Evolutionary conservation across 2,888 invertebrate genomes (phyloP).

Genomic region (Formica aserva): DNA sequence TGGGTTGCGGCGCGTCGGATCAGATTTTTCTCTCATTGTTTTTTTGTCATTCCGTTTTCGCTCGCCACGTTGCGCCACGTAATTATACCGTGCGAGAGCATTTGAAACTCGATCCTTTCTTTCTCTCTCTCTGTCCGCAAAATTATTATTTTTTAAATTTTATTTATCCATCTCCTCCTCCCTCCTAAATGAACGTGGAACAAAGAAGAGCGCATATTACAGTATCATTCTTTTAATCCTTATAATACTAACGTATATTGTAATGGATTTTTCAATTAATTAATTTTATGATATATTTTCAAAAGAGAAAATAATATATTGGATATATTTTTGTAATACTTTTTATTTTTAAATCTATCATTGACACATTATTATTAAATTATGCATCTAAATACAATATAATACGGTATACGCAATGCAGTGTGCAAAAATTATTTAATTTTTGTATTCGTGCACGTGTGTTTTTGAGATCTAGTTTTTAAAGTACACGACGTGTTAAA

Average conservation of each 20-base stretch:
- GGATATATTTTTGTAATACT: neutral
- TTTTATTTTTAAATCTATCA: neutral
- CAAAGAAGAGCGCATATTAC: slow-evolving; percentile 5
- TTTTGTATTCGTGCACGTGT: neutral
- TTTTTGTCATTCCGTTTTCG: slow-evolving; percentile 23
- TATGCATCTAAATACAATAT: neutral
- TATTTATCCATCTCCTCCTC: neutral
- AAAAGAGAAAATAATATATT: slow-evolving; percentile 13
- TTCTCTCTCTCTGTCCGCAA: neutral
- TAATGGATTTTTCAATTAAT: slow-evolving; percentile 10
- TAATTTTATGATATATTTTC: slow-evolving; percentile 1
- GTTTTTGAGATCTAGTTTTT: neutral
- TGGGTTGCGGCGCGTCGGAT: slow-evolving; percentile 65
- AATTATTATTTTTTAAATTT: slow-evolving; percentile 30
- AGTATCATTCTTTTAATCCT: slow-evolving; percentile 1
- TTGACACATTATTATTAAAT: slow-evolving; percentile 6
- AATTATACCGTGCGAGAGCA: slow-evolving; percentile 61
- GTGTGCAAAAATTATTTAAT: neutral
- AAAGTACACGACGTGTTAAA: neutral
- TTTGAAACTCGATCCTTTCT: slow-evolving; percentile 1
- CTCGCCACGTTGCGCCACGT: slow-evolving; percentile 61
- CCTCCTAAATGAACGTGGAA: neutral
- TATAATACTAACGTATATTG: neutral
- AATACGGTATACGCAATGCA: neutral
- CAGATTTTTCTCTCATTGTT: slow-evolving; percentile 51